Evolutionary conservation across 2,113 vertebrate species (phyloP).

Genomic region (Typhlomys cinereus): DNA sequence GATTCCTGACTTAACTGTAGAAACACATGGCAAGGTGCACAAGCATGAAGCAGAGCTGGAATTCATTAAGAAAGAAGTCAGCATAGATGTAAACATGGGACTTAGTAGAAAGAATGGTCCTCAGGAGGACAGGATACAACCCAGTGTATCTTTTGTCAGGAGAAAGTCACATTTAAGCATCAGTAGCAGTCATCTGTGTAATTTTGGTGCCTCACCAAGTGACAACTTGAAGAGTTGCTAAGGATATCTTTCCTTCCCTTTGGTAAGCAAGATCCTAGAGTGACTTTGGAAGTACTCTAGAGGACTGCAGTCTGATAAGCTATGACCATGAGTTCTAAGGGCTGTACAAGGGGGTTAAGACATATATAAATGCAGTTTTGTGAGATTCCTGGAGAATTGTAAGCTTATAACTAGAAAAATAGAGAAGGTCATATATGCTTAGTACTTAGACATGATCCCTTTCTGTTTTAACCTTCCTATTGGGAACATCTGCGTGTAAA

Average conservation of each 20-base stretch:
- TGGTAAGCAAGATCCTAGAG: neutral
- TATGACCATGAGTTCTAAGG: no score
- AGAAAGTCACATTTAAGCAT: no score
- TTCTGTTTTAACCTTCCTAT: neutral
- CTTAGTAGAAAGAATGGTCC: neutral
- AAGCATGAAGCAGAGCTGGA: neutral
- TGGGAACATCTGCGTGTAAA: neutral
- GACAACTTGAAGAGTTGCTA: neutral
- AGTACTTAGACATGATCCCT: neutral
- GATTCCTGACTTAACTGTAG: neutral
- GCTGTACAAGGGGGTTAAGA: neutral
- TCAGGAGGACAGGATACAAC: neutral
- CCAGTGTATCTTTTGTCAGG: neutral
- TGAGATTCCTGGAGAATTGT: neutral
- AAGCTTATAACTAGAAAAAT: neutral
- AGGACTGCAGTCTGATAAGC: neutral
- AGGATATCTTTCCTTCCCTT: neutral
- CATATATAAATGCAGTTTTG: neutral
- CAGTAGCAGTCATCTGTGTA: neutral
- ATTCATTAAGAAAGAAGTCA: neutral
- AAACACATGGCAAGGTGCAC: neutral
- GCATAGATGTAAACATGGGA: no score
- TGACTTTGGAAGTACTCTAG: no score
- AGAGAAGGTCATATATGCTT: no score
- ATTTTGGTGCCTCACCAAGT: neutral